Evolutionary conservation across 2,797 vertebrate genomes (phyloP), one percentile per base, ranked within the genome.

Genomic region (Sebastes aleutianus): DNA sequence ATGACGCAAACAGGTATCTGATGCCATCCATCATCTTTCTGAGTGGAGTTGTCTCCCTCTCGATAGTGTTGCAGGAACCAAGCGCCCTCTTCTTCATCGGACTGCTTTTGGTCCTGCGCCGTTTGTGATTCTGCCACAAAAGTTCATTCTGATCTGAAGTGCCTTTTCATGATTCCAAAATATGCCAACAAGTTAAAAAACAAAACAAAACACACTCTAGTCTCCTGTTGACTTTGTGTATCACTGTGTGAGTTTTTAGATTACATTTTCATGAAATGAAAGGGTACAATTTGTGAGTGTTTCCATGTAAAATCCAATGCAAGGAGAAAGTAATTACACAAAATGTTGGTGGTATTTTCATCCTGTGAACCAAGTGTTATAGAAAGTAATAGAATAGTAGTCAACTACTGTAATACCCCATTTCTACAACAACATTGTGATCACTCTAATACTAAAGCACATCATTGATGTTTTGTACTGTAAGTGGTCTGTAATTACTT

Each of bases 161-260:
- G 94, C 94, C 94, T 95, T 94, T 88, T 80, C 73, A 76, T 86
- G 79, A 93, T 91, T 89, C 89, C 85, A 78, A 81, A 88, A 85
- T 47, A 82, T 88, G 86, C 54, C 65, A 85, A 78, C n/a, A 20
- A 73, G 73, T 70, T 66, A 26, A 74, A 81, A 70, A 14, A 43
- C 5, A 59, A 73, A 43, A 54, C 2, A 36, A 59, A 5, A 27
- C 24, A 66, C 54, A 73, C 50, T 64, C 54, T 4, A 58, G 18
- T 70, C 26, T 75, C 68, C 59, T 32, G 24, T 75, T 67, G 64
- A 78, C 56, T 36, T 56, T 56, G 73, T 62, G 54, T 63, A 27
- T 79, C 29, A 69, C 39, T 67, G 84, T 79, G 82, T 85, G 78
- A 57, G 7, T 61, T 66, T 78, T 20, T 62, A 66, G 29, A 47